phyloP scores from a whole-genome alignment of 2,797 vertebrate genomes.

The Limosa lapponica region DNA sequence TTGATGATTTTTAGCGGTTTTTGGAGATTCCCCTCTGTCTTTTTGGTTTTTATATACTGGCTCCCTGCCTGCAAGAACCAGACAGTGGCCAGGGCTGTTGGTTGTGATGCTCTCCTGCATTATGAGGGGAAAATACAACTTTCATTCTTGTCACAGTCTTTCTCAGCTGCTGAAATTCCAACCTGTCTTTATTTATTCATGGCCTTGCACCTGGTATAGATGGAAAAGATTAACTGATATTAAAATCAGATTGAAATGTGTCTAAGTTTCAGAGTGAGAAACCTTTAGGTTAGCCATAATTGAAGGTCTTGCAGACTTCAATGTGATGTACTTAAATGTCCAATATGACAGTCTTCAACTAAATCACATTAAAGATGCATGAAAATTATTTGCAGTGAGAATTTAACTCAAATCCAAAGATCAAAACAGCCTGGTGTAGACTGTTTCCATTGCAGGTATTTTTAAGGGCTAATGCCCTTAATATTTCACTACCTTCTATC shows the following conservation, averaged over 20 bases:
- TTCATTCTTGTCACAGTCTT: conserved; percentile 34
- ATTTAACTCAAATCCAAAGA: neutral
- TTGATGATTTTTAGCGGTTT: neutral
- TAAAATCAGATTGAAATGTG: conserved; percentile 47
- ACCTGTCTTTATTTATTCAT: conserved; percentile 49
- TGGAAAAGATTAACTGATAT: conserved; percentile 50
- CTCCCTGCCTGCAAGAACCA: neutral
- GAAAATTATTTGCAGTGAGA: conserved; percentile 12
- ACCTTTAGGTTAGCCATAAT: conserved; percentile 37
- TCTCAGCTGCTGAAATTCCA: conserved; percentile 7
- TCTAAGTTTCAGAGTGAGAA: conserved; percentile 19
- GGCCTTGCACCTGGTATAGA: neutral
- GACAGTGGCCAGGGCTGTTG: neutral
- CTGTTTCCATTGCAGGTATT: neutral
- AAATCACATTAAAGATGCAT: conserved; percentile 42
- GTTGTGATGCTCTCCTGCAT: neutral
- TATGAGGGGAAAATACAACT: neutral
- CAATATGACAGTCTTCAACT: conserved; percentile 28
- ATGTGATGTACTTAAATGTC: neutral
- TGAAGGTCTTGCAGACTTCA: neutral
- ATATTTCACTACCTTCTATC: neutral
- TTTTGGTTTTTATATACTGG: neutral
- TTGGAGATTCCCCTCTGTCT: neutral
- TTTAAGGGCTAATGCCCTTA: neutral
- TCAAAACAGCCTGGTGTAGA: neutral